phyloP scores from a whole-genome alignment of 2,888 invertebrate species.

The Microchrysa polita region DNA sequence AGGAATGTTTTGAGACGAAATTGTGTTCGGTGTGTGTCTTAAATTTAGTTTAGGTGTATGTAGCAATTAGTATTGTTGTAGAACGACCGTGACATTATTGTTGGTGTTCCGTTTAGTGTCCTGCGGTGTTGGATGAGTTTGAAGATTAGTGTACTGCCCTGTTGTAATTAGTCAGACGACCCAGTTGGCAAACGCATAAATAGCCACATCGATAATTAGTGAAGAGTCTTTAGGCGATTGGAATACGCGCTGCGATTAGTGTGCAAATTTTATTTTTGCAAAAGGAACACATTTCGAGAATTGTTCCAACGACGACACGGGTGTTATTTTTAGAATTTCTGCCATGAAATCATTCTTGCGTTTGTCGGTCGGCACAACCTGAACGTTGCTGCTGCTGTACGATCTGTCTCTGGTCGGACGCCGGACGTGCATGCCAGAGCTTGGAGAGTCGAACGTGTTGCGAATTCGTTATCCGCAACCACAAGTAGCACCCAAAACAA shows the following conservation, averaged over 20 bases:
- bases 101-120: constrained; percentile 1
- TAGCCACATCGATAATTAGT: not conserved
- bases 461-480: constrained; percentile 5
- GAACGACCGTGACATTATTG: constrained; percentile 17
- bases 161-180: not conserved
- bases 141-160: constrained; percentile 17
- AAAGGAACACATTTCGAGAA: not conserved
- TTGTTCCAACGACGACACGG: constrained; percentile 5
- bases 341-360: constrained; percentile 39
- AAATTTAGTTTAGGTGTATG: constrained; percentile 34
- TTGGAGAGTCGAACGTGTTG: constrained; percentile 24
- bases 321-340: constrained; percentile 38
- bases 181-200: constrained; percentile 5
- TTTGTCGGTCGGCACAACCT: constrained; percentile 31
- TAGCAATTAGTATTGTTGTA: not conserved
- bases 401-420: not conserved
- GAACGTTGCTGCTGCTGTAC: not conserved
- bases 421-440: constrained; percentile 12
- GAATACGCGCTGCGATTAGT: not conserved
- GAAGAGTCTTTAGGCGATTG: not conserved
- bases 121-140: not conserved
- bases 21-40: constrained; percentile 35
- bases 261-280: constrained; percentile 24
- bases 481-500: not conserved
- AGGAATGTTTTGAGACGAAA: constrained; percentile 22